Evolutionary conservation across 1,140 invertebrate species (phyloP).

Genomic region (Cydia splendana): DNA sequence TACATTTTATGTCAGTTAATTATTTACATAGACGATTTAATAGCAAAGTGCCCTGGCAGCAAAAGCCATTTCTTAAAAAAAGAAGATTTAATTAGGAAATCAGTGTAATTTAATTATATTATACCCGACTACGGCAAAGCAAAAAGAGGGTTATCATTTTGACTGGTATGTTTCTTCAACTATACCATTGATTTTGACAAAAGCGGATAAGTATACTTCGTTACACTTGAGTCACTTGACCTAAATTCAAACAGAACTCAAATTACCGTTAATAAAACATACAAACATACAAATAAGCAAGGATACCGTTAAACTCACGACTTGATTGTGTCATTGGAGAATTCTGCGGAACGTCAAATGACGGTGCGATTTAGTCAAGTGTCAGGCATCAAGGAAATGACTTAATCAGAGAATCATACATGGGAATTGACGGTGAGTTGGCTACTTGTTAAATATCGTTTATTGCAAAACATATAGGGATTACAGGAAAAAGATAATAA

Average conservation of each 20-base stretch:
- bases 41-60: too few species aligned
- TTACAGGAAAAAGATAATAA: background rate
- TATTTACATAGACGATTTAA: too few species aligned
- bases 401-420: slow-evolving; percentile 51
- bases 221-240: background rate
- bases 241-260: background rate
- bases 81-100: too few species aligned
- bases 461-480: background rate
- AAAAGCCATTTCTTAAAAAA: too few species aligned
- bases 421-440: slow-evolving; percentile 2
- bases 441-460: slow-evolving; percentile 10
- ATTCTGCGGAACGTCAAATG: slow-evolving; percentile 18
- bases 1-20: too few species aligned
- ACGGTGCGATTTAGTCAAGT: slow-evolving; percentile 36
- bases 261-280: background rate
- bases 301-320: background rate
- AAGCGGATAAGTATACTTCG: background rate
- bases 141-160: too few species aligned
- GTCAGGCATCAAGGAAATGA: slow-evolving; percentile 49
- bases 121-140: too few species aligned
- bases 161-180: too few species aligned
- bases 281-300: slow-evolving; percentile 11
- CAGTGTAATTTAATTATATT: too few species aligned
- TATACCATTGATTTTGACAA: too few species aligned
- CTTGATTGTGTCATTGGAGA: slow-evolving; percentile 15